Percentiles rank a stretch among this genome's conserved stretches.
Evolutionary conservation across 2,888 invertebrate genomes (phyloP).

Genomic region (Platerodrilus igneus): DNA sequence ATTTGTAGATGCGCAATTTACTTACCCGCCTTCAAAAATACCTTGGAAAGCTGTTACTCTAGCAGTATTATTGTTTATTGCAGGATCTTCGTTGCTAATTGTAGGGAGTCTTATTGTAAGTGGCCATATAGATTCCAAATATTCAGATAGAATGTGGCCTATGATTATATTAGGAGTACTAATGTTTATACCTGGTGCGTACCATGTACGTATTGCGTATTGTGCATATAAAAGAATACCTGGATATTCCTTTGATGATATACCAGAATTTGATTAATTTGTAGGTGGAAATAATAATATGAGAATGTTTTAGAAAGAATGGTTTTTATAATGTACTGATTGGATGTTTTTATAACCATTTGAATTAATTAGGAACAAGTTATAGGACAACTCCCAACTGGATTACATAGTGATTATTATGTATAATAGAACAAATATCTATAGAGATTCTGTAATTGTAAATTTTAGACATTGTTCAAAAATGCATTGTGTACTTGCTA

Average conservation of each 20-base stretch:
- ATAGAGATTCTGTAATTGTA: no score
- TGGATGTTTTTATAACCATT: no score
- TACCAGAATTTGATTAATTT: slow-evolving; percentile 75
- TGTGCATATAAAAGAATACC: slow-evolving; percentile 79
- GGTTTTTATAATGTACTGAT: no score
- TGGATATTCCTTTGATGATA: slow-evolving; percentile 83
- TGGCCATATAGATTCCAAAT: slow-evolving; percentile 78
- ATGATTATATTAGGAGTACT: slow-evolving; percentile 79
- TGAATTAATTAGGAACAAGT: no score
- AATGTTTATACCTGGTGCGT: slow-evolving; percentile 90
- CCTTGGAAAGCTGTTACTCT: slow-evolving; percentile 82
- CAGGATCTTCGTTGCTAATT: slow-evolving; percentile 61
- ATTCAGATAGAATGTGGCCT: slow-evolving; percentile 85
- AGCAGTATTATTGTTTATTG: slow-evolving; percentile 70
- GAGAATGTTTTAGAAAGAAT: no score
- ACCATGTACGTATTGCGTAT: slow-evolving; percentile 83
- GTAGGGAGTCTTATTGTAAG: slow-evolving; percentile 66
- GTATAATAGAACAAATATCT: no score
- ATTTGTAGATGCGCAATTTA: slow-evolving; percentile 67
- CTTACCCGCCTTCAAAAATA: slow-evolving; percentile 62
- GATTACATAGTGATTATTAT: no score
- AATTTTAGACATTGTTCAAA: no score
- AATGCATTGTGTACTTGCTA: no score
- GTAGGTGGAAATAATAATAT: no score
- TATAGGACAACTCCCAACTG: no score